Conservation (phyloP, 2,888 invertebrate species). For the Ormyrus labotus region DNA sequence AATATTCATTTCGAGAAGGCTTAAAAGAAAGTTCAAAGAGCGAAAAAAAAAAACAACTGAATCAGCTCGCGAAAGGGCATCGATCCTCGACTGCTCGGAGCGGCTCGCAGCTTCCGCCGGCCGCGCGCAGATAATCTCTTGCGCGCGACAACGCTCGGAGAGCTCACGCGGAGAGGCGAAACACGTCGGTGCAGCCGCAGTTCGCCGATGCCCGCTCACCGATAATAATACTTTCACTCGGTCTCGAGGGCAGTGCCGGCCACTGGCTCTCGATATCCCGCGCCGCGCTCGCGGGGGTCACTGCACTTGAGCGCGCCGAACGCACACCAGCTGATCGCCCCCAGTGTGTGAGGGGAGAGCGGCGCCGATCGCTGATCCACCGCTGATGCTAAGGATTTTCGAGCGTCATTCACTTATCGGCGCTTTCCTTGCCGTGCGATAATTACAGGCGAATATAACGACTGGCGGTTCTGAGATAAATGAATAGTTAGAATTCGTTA, state of each 20-base stretch:
- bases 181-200: not conserved
- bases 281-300: conserved; percentile 65
- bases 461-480: no score
- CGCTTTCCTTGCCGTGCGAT: no score
- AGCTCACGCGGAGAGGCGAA: not conserved
- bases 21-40: no score
- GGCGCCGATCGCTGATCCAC: not conserved
- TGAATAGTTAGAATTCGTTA: no score
- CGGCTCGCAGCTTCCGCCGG: not conserved
- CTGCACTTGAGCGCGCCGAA: conserved; percentile 63
- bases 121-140: conserved; percentile 4
- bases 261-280: not conserved
- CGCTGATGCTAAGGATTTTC: no score
- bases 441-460: no score
- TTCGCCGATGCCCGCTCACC: not conserved
- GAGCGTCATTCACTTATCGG: no score
- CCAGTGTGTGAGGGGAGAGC: not conserved
- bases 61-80: no score
- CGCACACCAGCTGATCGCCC: conserved; percentile 10
- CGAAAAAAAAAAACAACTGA: no score
- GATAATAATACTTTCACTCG: conserved; percentile 45
- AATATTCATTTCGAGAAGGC: no score
- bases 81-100: no score
- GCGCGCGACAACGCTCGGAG: not conserved
- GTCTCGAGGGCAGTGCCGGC: not conserved